Percentiles rank a stretch among this genome's conserved stretches.
Evolutionary conservation across 2,888 invertebrate species (phyloP).

Genomic region (Allygus modestus): DNA sequence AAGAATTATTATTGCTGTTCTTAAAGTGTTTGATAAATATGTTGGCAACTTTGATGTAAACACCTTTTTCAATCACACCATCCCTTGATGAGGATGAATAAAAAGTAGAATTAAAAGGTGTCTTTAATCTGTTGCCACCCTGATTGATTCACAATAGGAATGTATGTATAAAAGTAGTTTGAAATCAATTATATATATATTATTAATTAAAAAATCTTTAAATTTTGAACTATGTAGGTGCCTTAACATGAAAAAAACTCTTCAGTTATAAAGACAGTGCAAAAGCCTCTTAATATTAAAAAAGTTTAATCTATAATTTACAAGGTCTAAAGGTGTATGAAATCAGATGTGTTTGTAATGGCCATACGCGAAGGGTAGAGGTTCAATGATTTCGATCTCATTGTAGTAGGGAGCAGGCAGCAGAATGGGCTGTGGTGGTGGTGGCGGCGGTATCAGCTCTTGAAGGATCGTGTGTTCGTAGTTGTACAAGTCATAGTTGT

Average conservation of each 20-base stretch:
- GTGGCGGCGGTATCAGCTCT: conserved; percentile 26
- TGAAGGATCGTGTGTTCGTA: conserved; percentile 19
- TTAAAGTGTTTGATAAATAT: too few relatives aligned
- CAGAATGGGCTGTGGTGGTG: neutral
- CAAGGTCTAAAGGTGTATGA: neutral
- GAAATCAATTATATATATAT: neutral
- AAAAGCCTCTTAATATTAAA: conserved; percentile 5
- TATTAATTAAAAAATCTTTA: neutral
- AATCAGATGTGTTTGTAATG: conserved; percentile 27
- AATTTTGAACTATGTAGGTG: conserved; percentile 3
- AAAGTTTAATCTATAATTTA: conserved; percentile 31
- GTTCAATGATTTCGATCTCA: conserved; percentile 10
- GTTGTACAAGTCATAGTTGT: conserved; percentile 30
- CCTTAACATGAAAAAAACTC: neutral
- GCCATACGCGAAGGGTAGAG: conserved; percentile 9
- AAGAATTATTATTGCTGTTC: too few relatives aligned
- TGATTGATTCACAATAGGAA: neutral
- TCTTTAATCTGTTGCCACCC: neutral
- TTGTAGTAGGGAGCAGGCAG: conserved; percentile 17
- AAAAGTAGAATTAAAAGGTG: neutral
- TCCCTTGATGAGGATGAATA: neutral
- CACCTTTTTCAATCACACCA: too few relatives aligned
- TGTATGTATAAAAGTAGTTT: neutral
- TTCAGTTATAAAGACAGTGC: neutral
- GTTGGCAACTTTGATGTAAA: too few relatives aligned